Percentiles rank a stretch among this genome's conserved stretches.
These are phyloP conservation scores for Drosophila acutilabella DNA, from an alignment of 2,888 invertebrate species.

Conservation along the genomic window DNA sequence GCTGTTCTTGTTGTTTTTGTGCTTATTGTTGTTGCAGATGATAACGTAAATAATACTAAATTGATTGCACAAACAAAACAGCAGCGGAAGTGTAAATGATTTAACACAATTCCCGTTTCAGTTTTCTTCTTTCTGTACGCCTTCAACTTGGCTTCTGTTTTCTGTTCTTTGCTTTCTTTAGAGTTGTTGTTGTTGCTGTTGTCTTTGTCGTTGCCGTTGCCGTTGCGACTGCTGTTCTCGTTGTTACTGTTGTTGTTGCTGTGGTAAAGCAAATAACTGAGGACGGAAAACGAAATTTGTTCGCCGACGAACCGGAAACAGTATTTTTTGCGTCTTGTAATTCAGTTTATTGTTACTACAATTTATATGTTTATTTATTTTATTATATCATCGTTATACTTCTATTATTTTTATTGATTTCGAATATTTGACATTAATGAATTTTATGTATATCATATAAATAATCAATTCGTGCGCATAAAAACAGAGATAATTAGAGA, in stretches of 20 bases:
- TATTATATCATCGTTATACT: constrained; percentile 30
- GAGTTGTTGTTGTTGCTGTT: neutral
- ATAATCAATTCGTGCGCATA: neutral
- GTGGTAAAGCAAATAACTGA: constrained; percentile 33
- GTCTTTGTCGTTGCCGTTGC: neutral
- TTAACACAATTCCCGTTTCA: constrained; percentile 72
- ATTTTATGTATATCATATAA: constrained; percentile 1
- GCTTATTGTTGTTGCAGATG: constrained; percentile 48
- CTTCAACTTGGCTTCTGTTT: constrained; percentile 36
- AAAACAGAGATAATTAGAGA: no score
- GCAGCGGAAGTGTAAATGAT: constrained; percentile 78
- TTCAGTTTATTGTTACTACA: constrained; percentile 67
- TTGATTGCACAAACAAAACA: constrained; percentile 80
- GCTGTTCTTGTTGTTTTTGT: constrained; percentile 32
- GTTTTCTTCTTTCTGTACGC: constrained; percentile 28
- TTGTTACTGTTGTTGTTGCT: constrained; percentile 20
- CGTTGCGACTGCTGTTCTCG: constrained; percentile 1
- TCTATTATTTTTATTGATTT: constrained; percentile 32
- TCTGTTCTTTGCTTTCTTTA: constrained; percentile 27
- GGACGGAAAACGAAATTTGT: constrained; percentile 48
- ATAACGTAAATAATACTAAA: constrained; percentile 81
- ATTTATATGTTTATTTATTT: constrained; percentile 44
- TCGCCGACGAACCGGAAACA: constrained; percentile 67
- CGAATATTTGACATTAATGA: constrained; percentile 4
- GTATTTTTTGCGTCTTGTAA: constrained; percentile 63